Conservation (phyloP, 2,113 vertebrate genomes). For the Microtus montanus region DNA sequence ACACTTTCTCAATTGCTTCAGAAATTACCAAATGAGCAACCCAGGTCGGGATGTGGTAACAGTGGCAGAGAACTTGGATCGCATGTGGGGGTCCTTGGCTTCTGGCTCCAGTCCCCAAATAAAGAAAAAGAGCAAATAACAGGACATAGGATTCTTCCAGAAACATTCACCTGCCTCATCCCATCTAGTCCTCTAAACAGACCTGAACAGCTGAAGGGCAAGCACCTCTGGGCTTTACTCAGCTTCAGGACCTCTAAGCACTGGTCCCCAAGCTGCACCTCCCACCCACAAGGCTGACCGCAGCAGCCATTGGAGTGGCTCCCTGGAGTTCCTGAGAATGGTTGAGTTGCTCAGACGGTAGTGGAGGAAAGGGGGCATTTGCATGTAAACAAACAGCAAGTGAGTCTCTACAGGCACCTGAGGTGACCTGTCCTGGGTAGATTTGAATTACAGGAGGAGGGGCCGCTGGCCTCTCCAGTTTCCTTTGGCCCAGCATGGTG, state of each 20-base stretch:
- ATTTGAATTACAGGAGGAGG: background rate
- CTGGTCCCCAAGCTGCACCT: background rate
- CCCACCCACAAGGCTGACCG: background rate
- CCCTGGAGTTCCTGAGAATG: background rate
- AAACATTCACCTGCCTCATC: background rate
- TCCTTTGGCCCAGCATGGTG: background rate
- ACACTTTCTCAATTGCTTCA: background rate
- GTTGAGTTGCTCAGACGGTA: background rate
- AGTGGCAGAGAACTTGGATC: background rate
- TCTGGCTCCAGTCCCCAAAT: background rate
- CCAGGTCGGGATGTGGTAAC: background rate
- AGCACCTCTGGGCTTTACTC: rapidly evolving
- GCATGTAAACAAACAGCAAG: background rate
- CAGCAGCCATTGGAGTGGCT: background rate
- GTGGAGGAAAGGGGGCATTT: background rate
- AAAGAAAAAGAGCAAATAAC: background rate
- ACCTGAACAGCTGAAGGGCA: background rate
- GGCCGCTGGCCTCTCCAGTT: background rate
- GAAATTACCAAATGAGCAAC: background rate
- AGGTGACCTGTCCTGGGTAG: background rate
- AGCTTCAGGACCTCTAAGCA: background rate
- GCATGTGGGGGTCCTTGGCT: background rate
- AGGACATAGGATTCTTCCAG: background rate
- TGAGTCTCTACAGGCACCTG: background rate
- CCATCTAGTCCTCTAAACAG: background rate